phyloP scores from a whole-genome alignment of 2,888 invertebrate genomes.

The Epiblema foenella region DNA sequence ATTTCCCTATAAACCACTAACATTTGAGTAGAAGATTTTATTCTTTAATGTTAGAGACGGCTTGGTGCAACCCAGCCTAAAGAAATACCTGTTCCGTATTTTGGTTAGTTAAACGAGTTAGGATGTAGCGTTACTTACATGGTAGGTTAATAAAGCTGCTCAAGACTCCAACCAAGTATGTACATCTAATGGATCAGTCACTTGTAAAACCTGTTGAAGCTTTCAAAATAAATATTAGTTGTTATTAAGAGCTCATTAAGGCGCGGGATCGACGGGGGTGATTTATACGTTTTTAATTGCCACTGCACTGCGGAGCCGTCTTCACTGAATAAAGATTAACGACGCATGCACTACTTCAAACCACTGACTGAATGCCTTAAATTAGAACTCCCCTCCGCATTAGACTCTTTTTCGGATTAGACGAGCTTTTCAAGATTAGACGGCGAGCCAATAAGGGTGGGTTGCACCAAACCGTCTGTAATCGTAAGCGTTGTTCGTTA shows the following conservation, averaged over 20 bases:
- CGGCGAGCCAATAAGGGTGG: neutral
- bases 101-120: too few relatives aligned
- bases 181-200: slow-evolving; percentile 13
- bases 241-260: slow-evolving; percentile 40
- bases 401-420: slow-evolving; percentile 13
- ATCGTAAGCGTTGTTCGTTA: too few relatives aligned
- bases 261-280: slow-evolving; percentile 53
- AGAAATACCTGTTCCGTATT: too few relatives aligned
- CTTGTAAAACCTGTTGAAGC: slow-evolving; percentile 21
- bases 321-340: slow-evolving; percentile 42
- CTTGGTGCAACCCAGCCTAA: too few relatives aligned
- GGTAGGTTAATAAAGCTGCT: too few relatives aligned
- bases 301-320: slow-evolving; percentile 43
- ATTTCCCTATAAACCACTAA: too few relatives aligned
- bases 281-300: slow-evolving; percentile 75
- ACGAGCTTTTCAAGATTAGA: neutral
- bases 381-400: slow-evolving; percentile 18
- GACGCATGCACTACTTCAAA: slow-evolving; percentile 37
- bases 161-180: neutral
- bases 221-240: slow-evolving; percentile 41
- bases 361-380: slow-evolving; percentile 22
- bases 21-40: too few relatives aligned
- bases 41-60: too few relatives aligned
- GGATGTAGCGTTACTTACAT: too few relatives aligned
- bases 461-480: too few relatives aligned